Percentiles rank a stretch among this genome's conserved stretches.
Evolutionary conservation across 2,888 invertebrate species (phyloP).

Genomic region (Rhingia rostrata): DNA sequence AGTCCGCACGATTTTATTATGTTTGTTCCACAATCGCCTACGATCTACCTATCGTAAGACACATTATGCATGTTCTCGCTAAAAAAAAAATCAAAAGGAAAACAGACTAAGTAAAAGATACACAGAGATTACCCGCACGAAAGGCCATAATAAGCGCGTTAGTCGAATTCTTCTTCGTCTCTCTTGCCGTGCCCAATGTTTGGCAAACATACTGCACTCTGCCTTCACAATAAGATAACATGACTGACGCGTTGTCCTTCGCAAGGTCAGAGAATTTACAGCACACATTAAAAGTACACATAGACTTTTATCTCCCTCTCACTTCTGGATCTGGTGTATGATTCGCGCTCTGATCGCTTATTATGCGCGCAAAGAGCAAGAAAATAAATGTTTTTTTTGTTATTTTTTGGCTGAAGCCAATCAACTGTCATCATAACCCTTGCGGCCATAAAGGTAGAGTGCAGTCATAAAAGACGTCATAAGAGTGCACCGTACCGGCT

Average conservation of each 20-base stretch:
- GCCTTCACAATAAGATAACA: constrained; percentile 36
- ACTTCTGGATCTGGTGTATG: neutral
- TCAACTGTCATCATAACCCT: constrained; percentile 48
- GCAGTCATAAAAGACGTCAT: constrained; percentile 32
- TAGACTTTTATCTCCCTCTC: constrained; percentile 1
- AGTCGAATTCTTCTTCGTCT: constrained; percentile 27
- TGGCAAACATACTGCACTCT: constrained; percentile 16
- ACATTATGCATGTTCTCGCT: constrained; percentile 33
- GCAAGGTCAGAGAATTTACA: constrained; percentile 62
- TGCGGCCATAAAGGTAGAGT: constrained; percentile 23
- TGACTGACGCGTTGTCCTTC: constrained; percentile 53
- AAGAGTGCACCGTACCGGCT: constrained; percentile 20
- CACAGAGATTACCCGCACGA: constrained; percentile 15
- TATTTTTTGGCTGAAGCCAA: constrained; percentile 21
- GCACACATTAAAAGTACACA: constrained; percentile 29
- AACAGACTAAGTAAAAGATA: neutral
- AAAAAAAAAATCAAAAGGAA: neutral
- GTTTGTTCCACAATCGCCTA: constrained; percentile 13
- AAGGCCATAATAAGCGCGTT: constrained; percentile 24
- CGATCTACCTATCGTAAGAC: constrained; percentile 12
- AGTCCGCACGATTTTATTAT: constrained; percentile 7
- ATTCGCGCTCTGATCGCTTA: constrained; percentile 6
- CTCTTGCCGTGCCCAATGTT: constrained; percentile 6
- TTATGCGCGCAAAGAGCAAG: constrained; percentile 24
- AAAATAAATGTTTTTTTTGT: neutral